These are phyloP conservation scores for Hypanus sabinus DNA, from an alignment of 2,113 vertebrate genomes.

Conservation along the genomic window DNA sequence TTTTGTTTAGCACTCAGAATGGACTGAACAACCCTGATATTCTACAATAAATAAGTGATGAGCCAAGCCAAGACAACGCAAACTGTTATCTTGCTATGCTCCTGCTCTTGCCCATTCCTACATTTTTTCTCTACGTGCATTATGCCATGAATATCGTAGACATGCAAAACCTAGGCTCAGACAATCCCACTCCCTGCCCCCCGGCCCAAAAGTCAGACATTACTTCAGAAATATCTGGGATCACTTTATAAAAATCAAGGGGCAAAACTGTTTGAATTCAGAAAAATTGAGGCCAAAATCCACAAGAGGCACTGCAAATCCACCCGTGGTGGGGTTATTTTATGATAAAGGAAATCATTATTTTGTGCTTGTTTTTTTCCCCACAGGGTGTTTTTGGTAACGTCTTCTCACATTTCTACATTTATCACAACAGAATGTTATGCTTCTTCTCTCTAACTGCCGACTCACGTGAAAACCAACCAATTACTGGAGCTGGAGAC, in stretches of 20 bases:
- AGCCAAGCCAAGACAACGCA: neutral
- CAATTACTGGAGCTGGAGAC: neutral
- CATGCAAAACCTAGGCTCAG: neutral
- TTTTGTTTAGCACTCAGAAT: neutral
- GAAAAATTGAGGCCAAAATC: neutral
- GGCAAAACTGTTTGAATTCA: neutral
- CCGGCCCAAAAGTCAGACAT: constrained; percentile 28
- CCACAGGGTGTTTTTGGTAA: neutral
- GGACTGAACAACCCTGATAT: neutral
- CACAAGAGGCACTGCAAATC: neutral
- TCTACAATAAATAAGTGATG: neutral
- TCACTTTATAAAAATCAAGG: neutral
- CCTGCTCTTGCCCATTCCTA: neutral
- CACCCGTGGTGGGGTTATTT: neutral
- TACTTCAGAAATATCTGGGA: neutral
- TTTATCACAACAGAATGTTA: neutral
- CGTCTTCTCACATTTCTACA: neutral
- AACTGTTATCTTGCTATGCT: neutral
- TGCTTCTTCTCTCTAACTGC: neutral
- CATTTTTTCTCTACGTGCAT: neutral
- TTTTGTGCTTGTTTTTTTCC: neutral
- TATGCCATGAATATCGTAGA: neutral
- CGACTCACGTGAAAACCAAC: neutral
- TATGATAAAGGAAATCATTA: neutral
- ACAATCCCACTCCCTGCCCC: neutral